Evolutionary conservation across 2,888 invertebrate species (phyloP).

Genomic region (Euproctis similis): DNA sequence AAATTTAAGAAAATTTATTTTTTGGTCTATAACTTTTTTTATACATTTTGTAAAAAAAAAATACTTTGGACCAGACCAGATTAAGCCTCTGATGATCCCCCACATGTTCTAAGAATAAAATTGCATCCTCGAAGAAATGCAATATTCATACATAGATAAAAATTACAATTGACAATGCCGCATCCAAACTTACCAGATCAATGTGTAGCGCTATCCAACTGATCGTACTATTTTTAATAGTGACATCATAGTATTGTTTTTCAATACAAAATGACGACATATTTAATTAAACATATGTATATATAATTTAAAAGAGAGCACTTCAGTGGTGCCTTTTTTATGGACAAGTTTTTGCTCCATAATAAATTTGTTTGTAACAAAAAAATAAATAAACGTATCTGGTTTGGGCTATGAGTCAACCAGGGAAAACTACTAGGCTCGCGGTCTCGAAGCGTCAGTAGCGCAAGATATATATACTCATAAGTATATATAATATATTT

Average conservation of each 20-base stretch:
- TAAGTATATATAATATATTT: no score
- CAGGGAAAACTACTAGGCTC: slow-evolving; percentile 19
- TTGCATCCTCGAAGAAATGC: no score
- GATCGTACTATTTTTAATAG: slow-evolving; percentile 31
- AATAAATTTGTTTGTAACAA: slow-evolving; percentile 25
- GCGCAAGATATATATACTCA: no score
- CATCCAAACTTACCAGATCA: slow-evolving; percentile 23
- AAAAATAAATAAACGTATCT: slow-evolving; percentile 29
- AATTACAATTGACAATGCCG: no score
- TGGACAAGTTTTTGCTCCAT: slow-evolving; percentile 29
- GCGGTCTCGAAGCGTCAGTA: no score
- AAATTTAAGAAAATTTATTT: no score
- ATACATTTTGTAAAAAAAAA: no score
- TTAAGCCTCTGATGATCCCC: no score
- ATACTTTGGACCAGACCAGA: no score
- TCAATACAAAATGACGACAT: slow-evolving; percentile 47
- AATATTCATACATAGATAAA: no score
- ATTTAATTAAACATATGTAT: slow-evolving; percentile 50
- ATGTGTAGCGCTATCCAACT: slow-evolving; percentile 15
- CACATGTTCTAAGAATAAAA: no score
- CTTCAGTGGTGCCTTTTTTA: slow-evolving; percentile 23
- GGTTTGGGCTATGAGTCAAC: slow-evolving; percentile 28
- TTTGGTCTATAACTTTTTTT: no score
- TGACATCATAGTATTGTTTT: slow-evolving; percentile 56
- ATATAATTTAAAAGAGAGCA: slow-evolving; percentile 56